Evolutionary conservation across 2,113 vertebrate species (phyloP), one percentile per base, ranked within the genome.

Genomic region (Limnothrissa miodon): DNA sequence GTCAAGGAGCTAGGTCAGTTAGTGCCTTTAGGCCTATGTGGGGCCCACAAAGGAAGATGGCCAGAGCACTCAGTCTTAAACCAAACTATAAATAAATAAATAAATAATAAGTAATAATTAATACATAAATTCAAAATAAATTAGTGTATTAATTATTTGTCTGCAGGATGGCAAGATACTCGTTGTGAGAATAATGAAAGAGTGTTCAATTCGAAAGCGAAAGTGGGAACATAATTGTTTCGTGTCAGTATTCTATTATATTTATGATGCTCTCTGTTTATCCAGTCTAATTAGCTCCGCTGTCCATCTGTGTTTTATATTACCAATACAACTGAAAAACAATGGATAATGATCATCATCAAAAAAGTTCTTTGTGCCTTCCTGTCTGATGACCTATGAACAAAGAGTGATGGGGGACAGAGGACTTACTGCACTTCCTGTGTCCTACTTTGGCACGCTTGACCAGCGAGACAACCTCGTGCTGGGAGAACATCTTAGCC

Each of bases 381-480:
- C 48, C 48, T 1, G 51, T 21, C 51, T 56, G 51, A 21, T 56
- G 21, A 56, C 51, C 6, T 23, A 56, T 56, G 51, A 56, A 0
- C 5, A 21, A 21, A 29, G 66, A 10, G 33, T 36, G 10, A 74
- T 17, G 33, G 23, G 66, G 13, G 13, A 33, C 29, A 17, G 33
- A 33, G 29, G 10, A 85, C 87, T 10, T 42, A 98, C 97, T 39
- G 92, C 98, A 98, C 91, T 97, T 97, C 88, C 95, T 97, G 91
- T 97, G 96, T 90, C 95, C 94, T 82, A 96, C 96, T 86, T 96
- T 97, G 87, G 94, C 95, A 85, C 96, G 96, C 87, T 98, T 97
- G 90, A 96, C 95, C 90, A 99, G 91, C 44, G 95, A 95, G 45
- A 99, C 98, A 0, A 98, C 96, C 88, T 99, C 97, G 0, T 98